A percentile compares a stretch with the other conserved stretches of the same genome.
Evolutionary conservation across 2,113 vertebrate genomes (phyloP).

Genomic region (Sminthopsis crassicaudata): DNA sequence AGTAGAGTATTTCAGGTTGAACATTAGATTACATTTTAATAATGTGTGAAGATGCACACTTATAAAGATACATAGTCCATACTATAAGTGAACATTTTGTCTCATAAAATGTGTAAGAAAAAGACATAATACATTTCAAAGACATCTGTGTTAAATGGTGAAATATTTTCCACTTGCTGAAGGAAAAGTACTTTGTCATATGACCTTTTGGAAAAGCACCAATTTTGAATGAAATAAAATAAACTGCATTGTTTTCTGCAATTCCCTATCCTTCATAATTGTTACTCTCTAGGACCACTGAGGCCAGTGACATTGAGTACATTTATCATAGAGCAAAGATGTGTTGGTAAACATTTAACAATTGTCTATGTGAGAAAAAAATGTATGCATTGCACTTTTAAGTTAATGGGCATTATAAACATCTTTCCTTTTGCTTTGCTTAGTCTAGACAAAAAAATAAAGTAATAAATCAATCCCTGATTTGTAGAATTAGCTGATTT

Average conservation of each 20-base stretch:
- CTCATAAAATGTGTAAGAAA: conserved; percentile 6
- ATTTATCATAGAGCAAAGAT: neutral
- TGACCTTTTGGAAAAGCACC: neutral
- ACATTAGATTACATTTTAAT: neutral
- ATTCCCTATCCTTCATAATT: neutral
- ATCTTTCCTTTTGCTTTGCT: neutral
- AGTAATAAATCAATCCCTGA: neutral
- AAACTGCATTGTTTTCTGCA: neutral
- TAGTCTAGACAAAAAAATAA: neutral
- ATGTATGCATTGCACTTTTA: neutral
- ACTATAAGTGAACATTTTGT: neutral
- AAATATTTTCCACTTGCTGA: neutral
- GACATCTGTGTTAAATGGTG: neutral
- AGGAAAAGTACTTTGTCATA: neutral
- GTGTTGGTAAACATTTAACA: neutral
- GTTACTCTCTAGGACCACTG: neutral
- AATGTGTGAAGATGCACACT: neutral
- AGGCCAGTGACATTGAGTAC: neutral
- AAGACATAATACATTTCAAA: neutral
- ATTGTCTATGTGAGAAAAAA: neutral
- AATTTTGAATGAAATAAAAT: neutral
- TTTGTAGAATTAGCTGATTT: neutral
- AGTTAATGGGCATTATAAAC: neutral
- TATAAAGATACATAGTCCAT: neutral
- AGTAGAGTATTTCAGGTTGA: neutral